These are phyloP conservation scores for Malthinus flaveolus DNA, from an alignment of 2,888 invertebrate species.

Conservation along the genomic window DNA sequence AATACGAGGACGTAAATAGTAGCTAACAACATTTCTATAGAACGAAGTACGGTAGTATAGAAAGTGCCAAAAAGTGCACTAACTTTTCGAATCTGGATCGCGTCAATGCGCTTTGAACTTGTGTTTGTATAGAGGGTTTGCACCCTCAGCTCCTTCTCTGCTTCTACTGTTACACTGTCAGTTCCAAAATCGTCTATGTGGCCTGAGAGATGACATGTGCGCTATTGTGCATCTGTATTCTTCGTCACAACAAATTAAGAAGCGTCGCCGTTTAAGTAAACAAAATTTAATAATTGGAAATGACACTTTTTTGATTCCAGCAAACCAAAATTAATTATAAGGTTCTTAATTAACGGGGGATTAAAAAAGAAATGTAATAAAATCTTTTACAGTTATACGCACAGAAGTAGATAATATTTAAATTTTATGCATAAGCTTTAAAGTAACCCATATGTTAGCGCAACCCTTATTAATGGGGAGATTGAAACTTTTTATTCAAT, in stretches of 20 bases:
- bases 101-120: constrained; percentile 38
- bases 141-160: constrained; percentile 28
- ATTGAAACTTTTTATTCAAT: constrained; percentile 43
- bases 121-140: constrained; percentile 42
- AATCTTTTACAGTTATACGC: constrained; percentile 1
- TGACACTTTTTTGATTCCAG: neutral
- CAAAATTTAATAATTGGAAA: neutral
- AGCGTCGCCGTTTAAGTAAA: constrained; percentile 23
- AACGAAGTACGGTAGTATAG: neutral
- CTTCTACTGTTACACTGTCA: constrained; percentile 32
- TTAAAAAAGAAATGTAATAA: neutral
- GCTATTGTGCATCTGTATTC: constrained; percentile 19
- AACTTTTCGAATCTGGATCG: constrained; percentile 41
- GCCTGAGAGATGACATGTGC: constrained; percentile 38
- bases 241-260: constrained; percentile 27
- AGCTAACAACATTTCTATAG: too few species aligned
- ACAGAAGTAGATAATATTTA: constrained; percentile 27
- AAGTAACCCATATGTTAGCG: constrained; percentile 48
- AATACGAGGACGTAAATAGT: neutral
- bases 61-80: constrained; percentile 33
- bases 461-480: constrained; percentile 21
- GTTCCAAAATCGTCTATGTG: constrained; percentile 21
- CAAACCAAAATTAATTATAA: neutral
- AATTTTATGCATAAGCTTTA: constrained; percentile 47
- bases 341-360: neutral